Evolutionary conservation across 1,140 invertebrate species (phyloP).

Genomic region (Bombus ignitus): DNA sequence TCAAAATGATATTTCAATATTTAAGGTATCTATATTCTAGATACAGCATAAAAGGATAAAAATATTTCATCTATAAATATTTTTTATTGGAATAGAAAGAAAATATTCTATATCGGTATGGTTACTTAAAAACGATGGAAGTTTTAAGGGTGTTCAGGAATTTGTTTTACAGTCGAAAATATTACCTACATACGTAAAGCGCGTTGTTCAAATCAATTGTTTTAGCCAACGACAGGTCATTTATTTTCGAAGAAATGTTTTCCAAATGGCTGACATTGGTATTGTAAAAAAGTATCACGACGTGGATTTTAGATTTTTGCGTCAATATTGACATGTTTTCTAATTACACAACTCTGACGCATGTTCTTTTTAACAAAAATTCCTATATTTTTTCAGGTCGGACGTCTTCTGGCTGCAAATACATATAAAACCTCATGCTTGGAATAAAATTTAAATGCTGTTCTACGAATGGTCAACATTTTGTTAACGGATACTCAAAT

Average conservation of each 20-base stretch:
- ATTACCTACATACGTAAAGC: no score
- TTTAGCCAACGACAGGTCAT: neutral
- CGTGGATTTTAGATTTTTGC: neutral
- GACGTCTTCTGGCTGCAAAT: no score
- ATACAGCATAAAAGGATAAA: neutral
- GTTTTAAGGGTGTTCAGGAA: no score
- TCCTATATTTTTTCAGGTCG: no score
- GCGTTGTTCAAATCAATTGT: no score
- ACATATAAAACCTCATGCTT: no score
- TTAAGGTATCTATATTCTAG: neutral
- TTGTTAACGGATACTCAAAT: no score
- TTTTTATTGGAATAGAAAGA: neutral
- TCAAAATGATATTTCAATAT: no score
- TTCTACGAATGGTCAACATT: no score
- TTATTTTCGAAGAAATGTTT: conserved; percentile 2
- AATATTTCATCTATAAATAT: neutral
- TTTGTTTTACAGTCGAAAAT: neutral
- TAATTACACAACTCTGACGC: neutral
- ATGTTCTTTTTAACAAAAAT: neutral
- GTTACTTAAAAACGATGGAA: neutral
- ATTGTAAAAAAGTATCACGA: neutral
- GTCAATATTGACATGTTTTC: neutral
- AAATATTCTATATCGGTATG: neutral
- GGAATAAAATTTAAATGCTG: no score
- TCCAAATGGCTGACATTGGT: neutral